Base-by-base conservation (phyloP, 2,113 vertebrate genomes). In the Conger conger region DNA sequence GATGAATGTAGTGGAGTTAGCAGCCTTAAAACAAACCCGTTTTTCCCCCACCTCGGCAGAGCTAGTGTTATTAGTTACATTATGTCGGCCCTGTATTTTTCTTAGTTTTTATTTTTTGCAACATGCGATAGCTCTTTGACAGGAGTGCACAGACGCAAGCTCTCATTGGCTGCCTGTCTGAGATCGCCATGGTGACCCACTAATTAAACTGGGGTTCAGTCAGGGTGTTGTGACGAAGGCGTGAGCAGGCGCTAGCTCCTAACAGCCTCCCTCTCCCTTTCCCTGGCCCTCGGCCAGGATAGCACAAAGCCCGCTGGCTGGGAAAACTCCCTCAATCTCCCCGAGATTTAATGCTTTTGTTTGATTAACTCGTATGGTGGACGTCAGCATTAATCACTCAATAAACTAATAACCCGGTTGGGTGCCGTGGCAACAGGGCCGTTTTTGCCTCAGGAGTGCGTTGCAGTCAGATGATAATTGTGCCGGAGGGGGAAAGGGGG, bases 161-260 rank as follows among this genome's bases (percentile, higher is more conserved):
- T 76, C 86, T 83, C 37, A 83, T 87, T 83, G 86, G 84, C 84
- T 80, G 40, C 6, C 17, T 40, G n/a, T 38, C 15, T 57, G n/a
- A 81, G 40, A 82, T 87, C 40, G 36, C 84, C 84, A 85, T 87
- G 87, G 87, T 83, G 84, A 87, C 23, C 78, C 38, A 9, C 57
- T 79, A 50, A 82, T 80, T 82, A 85, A 85, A 85, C 84, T 80
- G 20, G 27, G 50, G 60, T 85, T 83, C 81, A 83, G 84, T 78
- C 60, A 54, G 15, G 15, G 33, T 38, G 30, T 36, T 80, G 45
- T 80, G 73, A 73, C 81, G 40, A 84, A 79, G 45, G 81, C 76
- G 80, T 60, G 73, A 82, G 68, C 38, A 15, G 30, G 83, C 35
- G 82, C 17, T 60, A 3, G 18, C 57, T 20, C 8, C 57, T 60